Evolutionary conservation across 2,113 vertebrate genomes (phyloP).

Genomic region (Tursiops truncatus): DNA sequence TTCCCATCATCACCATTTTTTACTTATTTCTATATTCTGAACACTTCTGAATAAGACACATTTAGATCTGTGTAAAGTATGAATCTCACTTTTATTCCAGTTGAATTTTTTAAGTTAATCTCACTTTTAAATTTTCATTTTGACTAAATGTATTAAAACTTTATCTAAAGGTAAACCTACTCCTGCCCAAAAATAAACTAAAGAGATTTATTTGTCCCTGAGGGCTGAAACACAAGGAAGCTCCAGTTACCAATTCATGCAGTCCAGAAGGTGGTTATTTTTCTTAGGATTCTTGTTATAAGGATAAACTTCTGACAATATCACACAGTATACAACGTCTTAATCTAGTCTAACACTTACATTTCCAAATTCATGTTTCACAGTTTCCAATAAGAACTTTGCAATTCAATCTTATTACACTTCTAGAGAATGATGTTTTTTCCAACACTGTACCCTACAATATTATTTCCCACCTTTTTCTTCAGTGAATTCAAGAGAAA

Average conservation of each 20-base stretch:
- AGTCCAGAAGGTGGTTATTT: not conserved
- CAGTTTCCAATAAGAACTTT: not conserved
- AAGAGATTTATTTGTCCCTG: not conserved
- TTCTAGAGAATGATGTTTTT: not conserved
- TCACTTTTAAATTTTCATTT: not conserved
- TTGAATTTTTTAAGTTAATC: not conserved
- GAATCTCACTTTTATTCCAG: not conserved
- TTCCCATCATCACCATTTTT: not conserved
- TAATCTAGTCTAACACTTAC: not conserved
- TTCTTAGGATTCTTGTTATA: not conserved
- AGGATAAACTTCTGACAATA: not conserved
- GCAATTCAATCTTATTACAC: not conserved
- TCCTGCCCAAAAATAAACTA: not conserved
- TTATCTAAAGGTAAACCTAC: not conserved
- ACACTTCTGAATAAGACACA: not conserved
- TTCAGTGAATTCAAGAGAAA: not conserved
- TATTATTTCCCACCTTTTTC: not conserved
- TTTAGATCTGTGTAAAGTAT: not conserved
- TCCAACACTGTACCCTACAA: fast-evolving
- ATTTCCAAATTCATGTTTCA: not conserved
- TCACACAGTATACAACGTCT: not conserved
- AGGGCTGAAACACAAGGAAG: not conserved
- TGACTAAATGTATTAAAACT: not conserved
- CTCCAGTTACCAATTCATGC: not conserved
- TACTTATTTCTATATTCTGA: not conserved